Evolutionary conservation across 2,888 invertebrate genomes (phyloP).

Genomic region (Tiliacea citrago): DNA sequence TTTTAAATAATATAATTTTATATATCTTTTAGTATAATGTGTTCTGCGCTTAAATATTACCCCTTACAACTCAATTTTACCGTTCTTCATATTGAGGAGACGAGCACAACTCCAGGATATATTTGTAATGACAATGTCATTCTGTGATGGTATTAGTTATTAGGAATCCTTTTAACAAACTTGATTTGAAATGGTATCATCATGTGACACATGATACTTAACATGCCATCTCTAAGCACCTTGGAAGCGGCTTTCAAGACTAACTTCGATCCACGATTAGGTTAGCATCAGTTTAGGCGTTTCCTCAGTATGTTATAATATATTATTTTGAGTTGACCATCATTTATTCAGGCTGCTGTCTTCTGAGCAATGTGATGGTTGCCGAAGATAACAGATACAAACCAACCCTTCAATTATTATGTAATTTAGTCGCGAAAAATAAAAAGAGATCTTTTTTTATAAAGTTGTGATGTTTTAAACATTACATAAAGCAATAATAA

Average conservation of each 20-base stretch:
- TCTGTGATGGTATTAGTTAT: neutral
- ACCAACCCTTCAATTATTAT: neutral
- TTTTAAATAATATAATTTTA: neutral
- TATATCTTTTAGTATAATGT: neutral
- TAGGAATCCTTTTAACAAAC: neutral
- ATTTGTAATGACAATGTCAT: neutral
- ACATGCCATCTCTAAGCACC: neutral
- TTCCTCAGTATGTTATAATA: neutral
- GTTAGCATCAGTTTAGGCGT: neutral
- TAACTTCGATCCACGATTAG: no score
- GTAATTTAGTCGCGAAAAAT: neutral
- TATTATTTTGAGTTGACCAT: neutral
- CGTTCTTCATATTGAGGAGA: neutral
- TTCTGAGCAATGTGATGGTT: neutral
- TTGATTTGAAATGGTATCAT: neutral
- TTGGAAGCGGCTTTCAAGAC: neutral
- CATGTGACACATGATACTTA: neutral
- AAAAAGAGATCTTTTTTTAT: conserved; percentile 5
- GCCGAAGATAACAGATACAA: neutral
- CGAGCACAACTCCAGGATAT: neutral
- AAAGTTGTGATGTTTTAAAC: conserved; percentile 12
- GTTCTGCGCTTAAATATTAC: conserved; percentile 1
- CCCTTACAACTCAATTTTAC: neutral
- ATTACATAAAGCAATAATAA: conserved; percentile 8
- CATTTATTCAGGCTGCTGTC: neutral